A percentile compares a stretch with the other conserved stretches of the same genome.
phyloP scores from a whole-genome alignment of 2,797 vertebrate species.

The Mareca penelope region DNA sequence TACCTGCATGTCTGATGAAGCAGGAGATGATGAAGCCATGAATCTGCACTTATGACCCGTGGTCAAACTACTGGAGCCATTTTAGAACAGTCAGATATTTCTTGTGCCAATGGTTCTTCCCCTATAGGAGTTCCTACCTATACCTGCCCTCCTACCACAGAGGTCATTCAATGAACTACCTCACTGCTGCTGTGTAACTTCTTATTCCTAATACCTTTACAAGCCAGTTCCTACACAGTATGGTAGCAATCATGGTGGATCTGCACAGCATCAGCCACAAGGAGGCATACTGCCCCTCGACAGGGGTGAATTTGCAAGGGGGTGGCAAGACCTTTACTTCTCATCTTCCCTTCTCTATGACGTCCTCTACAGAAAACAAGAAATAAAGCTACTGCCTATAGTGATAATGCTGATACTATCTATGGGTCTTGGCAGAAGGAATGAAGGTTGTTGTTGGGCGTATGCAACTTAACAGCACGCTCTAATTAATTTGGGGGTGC shows the following conservation, averaged over 20 bases:
- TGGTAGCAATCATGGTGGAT: neutral
- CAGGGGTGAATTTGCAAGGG: neutral
- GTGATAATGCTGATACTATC: neutral
- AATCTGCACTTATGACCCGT: neutral
- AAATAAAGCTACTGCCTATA: neutral
- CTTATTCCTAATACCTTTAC: neutral
- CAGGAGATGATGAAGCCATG: neutral
- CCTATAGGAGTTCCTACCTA: neutral
- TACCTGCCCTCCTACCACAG: neutral
- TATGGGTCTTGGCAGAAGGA: neutral
- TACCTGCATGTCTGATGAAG: accelerated
- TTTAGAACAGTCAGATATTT: neutral
- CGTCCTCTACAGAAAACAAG: neutral
- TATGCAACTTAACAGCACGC: neutral
- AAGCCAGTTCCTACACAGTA: neutral
- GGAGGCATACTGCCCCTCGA: accelerated
- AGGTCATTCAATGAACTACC: neutral
- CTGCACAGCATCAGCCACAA: neutral
- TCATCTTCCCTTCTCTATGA: neutral
- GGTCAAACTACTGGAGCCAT: neutral
- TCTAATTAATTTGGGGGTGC: neutral
- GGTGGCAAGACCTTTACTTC: neutral
- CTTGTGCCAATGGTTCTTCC: neutral
- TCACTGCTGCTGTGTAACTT: neutral
- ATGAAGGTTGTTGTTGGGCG: neutral